phyloP scores from a whole-genome alignment of 2,113 vertebrate species.

The Seriola rivoliana region DNA sequence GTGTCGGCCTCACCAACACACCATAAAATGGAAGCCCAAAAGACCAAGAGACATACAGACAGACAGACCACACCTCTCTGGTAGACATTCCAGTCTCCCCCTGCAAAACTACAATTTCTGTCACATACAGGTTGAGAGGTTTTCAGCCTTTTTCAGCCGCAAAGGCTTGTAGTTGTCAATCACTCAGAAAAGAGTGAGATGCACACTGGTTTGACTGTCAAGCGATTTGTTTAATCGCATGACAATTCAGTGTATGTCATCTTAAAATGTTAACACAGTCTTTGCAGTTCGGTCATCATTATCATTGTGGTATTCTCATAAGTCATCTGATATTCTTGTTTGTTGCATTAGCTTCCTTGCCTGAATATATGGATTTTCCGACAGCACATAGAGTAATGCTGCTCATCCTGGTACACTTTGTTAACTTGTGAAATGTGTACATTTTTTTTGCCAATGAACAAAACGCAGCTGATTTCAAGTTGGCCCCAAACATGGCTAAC shows the following conservation, averaged over 20 bases:
- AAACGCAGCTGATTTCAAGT: conserved; percentile 1
- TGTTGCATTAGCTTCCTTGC: conserved; percentile 32
- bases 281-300: conserved; percentile 30
- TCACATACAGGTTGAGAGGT: conserved; percentile 25
- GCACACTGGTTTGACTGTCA: not conserved
- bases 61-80: conserved; percentile 58
- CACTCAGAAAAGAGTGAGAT: conserved; percentile 14
- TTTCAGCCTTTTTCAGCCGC: conserved; percentile 31
- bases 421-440: conserved; percentile 28
- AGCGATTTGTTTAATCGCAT: conserved; percentile 16
- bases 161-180: conserved; percentile 50
- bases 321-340: conserved; percentile 49
- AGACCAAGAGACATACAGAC: conserved; percentile 52
- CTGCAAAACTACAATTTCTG: conserved; percentile 48
- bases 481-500: not conserved
- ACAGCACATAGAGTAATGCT: not conserved
- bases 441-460: conserved; percentile 3
- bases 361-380: conserved; percentile 32
- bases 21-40: conserved; percentile 74
- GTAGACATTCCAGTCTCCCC: conserved; percentile 63
- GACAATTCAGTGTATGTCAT: conserved; percentile 15
- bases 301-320: conserved; percentile 38
- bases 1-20: conserved; percentile 74
- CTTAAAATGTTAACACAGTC: conserved; percentile 6
- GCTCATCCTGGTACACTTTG: conserved; percentile 11